phyloP scores from a whole-genome alignment of 2,113 vertebrate genomes.

The Hymenochirus boettgeri region DNA sequence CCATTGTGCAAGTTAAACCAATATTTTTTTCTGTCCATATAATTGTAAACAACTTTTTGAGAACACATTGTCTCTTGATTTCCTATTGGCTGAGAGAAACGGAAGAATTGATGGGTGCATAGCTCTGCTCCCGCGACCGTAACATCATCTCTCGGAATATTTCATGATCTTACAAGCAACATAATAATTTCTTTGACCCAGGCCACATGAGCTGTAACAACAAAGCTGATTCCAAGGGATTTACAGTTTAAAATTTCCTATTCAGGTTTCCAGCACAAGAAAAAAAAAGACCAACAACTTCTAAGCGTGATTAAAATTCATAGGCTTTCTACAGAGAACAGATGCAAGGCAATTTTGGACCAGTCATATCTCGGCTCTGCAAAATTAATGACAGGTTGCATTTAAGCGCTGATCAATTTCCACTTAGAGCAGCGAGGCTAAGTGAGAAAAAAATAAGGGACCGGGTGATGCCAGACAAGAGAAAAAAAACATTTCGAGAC shows the following conservation, averaged over 20 bases:
- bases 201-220: constrained; percentile 75
- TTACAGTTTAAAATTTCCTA: constrained; percentile 85
- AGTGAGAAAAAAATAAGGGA: constrained; percentile 94
- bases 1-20: no score
- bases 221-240: constrained; percentile 81
- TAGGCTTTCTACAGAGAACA: constrained; percentile 80
- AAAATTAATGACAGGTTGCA: constrained; percentile 99
- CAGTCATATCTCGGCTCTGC: constrained; percentile 94
- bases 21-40: no score
- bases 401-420: constrained; percentile 99
- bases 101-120: constrained; percentile 47
- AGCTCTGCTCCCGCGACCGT: constrained; percentile 47
- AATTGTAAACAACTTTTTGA: neutral
- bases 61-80: constrained; percentile 42
- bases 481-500: constrained; percentile 98
- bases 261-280: constrained; percentile 81
- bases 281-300: constrained; percentile 82
- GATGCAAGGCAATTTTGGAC: constrained; percentile 92
- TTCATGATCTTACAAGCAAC: constrained; percentile 65
- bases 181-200: constrained; percentile 84
- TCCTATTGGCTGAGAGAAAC: constrained; percentile 46
- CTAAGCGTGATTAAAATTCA: constrained; percentile 95
- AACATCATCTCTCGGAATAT: constrained; percentile 40
- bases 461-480: constrained; percentile 87
- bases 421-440: constrained; percentile 97